Evolutionary conservation across 2,113 vertebrate species (phyloP).

Genomic region (Lutjanus erythropterus): DNA sequence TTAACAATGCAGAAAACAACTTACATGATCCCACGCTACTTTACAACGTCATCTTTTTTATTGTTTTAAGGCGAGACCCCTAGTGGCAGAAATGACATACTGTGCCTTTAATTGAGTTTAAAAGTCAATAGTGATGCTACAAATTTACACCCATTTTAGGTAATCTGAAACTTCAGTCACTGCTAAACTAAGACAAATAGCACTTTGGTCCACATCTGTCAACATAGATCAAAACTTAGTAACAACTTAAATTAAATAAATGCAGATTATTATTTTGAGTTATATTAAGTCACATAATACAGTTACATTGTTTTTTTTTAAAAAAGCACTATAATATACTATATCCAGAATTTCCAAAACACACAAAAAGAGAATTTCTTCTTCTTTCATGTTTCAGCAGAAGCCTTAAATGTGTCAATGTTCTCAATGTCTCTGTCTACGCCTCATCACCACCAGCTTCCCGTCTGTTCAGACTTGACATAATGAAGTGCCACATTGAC

Average conservation of each 20-base stretch:
- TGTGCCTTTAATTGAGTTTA: not conserved
- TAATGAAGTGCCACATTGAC: conserved; percentile 38
- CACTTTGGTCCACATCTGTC: not conserved
- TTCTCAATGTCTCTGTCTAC: conserved; percentile 4
- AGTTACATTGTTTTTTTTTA: no score
- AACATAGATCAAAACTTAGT: not conserved
- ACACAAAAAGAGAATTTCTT: not conserved
- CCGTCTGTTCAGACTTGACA: conserved; percentile 40
- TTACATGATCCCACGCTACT: no score
- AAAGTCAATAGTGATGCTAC: not conserved
- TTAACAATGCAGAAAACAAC: no score
- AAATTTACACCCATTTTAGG: not conserved
- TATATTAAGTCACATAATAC: not conserved
- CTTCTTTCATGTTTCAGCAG: not conserved
- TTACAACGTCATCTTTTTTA: no score
- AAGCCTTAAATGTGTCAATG: conserved; percentile 8
- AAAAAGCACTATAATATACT: no score
- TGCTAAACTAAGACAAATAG: not conserved
- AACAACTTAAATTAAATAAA: not conserved
- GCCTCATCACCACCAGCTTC: not conserved
- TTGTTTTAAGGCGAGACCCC: no score
- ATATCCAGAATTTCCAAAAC: no score
- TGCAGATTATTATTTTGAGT: not conserved
- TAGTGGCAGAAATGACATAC: no score
- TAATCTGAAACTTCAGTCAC: not conserved